Conservation (phyloP, 2,888 invertebrate genomes). For the Thysanoteuthis rhombus region DNA sequence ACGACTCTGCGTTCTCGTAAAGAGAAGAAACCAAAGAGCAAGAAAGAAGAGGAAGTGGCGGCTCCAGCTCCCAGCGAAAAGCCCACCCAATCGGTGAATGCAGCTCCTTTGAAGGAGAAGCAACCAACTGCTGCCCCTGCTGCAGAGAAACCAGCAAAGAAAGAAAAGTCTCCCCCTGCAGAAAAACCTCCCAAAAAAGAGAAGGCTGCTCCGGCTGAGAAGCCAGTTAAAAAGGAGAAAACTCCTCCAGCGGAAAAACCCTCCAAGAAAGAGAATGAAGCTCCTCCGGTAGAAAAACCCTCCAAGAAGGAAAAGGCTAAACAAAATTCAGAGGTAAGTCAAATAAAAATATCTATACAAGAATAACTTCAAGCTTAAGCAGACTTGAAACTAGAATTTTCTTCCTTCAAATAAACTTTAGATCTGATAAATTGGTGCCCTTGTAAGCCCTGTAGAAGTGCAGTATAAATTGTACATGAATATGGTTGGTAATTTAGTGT, state of each 20-base stretch:
- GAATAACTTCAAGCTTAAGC: too few relatives aligned
- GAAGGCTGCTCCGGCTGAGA: conserved; percentile 20
- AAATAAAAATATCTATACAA: too few relatives aligned
- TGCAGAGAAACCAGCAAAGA: conserved; percentile 27
- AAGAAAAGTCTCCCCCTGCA: not conserved
- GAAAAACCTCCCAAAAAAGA: not conserved
- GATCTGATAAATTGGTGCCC: too few relatives aligned
- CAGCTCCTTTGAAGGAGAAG: not conserved
- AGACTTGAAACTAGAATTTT: too few relatives aligned
- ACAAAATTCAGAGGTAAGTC: not conserved
- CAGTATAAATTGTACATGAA: too few relatives aligned
- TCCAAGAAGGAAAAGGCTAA: conserved; percentile 26
- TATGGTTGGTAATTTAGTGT: too few relatives aligned
- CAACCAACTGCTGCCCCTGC: not conserved
- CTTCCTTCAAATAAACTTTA: too few relatives aligned
- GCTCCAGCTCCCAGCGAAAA: not conserved
- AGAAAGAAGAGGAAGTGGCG: conserved; percentile 34
- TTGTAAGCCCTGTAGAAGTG: too few relatives aligned
- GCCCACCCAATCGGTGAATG: not conserved
- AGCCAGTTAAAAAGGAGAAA: conserved; percentile 13
- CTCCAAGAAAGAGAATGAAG: conserved; percentile 30
- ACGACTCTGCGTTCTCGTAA: conserved; percentile 50
- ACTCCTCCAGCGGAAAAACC: conserved; percentile 25
- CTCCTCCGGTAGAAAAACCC: not conserved
- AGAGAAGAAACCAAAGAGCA: conserved; percentile 49